A percentile compares a stretch with the other conserved stretches of the same genome.
phyloP scores from a whole-genome alignment of 2,797 vertebrate species.

The Sebastes taczanowskii region DNA sequence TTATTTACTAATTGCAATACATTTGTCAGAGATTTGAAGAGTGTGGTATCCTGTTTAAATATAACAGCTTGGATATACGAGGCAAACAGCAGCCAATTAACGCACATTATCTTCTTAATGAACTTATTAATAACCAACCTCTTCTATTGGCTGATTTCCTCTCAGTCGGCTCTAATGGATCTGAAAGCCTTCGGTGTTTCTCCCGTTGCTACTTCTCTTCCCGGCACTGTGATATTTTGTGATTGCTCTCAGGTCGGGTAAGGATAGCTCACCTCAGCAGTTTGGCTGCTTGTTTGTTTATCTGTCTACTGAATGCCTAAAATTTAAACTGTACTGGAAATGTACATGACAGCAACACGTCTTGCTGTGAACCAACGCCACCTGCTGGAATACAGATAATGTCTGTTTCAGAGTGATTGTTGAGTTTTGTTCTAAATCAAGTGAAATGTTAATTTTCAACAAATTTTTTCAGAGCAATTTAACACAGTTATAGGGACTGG shows the following conservation, averaged over 20 bases:
- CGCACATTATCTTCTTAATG: background rate
- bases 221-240: background rate
- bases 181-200: background rate
- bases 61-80: background rate
- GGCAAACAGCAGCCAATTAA: background rate
- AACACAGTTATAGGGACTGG: background rate
- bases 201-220: background rate
- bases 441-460: background rate
- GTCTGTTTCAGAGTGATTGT: background rate
- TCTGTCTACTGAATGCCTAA: background rate
- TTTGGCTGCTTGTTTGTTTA: background rate
- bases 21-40: background rate
- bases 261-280: background rate
- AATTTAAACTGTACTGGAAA: background rate
- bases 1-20: background rate
- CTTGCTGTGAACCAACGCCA: slow-evolving; percentile 22
- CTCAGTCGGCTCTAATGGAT: background rate
- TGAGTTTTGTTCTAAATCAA: background rate
- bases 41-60: background rate
- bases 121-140: background rate
- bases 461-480: background rate
- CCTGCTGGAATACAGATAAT: slow-evolving; percentile 26
- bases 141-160: background rate
- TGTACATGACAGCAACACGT: background rate
- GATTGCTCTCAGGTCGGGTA: background rate